Conservation (phyloP, 1,140 invertebrate species). For the Chionoecetes opilio region DNA sequence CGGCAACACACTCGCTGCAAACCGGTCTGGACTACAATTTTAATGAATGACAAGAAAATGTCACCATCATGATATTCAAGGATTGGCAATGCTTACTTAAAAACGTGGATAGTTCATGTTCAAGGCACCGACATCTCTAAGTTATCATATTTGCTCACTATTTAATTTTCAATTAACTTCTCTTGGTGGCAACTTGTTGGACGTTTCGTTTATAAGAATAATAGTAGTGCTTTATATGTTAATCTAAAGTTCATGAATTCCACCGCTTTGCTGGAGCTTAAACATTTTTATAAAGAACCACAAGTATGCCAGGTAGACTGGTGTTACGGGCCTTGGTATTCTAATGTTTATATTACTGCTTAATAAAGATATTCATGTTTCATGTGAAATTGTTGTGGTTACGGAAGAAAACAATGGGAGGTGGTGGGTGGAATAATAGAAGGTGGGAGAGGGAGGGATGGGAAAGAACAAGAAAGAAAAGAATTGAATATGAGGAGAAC, state of each 20-base stretch:
- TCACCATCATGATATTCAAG: background rate
- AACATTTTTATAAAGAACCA: too few species aligned
- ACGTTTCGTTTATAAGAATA: too few species aligned
- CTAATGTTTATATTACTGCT: too few species aligned
- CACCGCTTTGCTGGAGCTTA: too few species aligned
- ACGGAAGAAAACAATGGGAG: background rate
- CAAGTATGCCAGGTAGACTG: too few species aligned
- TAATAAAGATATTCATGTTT: too few species aligned
- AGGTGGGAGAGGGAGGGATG: background rate
- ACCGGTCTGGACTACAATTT: background rate
- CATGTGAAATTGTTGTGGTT: background rate
- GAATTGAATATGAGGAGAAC: background rate
- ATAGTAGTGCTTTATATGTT: too few species aligned
- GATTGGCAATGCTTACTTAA: background rate
- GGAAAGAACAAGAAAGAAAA: background rate
- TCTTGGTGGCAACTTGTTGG: background rate
- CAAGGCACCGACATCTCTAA: background rate
- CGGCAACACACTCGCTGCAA: background rate
- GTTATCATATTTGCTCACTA: background rate
- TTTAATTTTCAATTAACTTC: background rate
- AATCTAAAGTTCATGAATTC: too few species aligned
- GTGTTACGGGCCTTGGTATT: too few species aligned
- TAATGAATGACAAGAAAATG: background rate
- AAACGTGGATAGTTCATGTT: background rate
- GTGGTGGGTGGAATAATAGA: background rate